Conservation (phyloP, 35 echinoderm and acorn worm genomes). For the Ptychodera flava region DNA sequence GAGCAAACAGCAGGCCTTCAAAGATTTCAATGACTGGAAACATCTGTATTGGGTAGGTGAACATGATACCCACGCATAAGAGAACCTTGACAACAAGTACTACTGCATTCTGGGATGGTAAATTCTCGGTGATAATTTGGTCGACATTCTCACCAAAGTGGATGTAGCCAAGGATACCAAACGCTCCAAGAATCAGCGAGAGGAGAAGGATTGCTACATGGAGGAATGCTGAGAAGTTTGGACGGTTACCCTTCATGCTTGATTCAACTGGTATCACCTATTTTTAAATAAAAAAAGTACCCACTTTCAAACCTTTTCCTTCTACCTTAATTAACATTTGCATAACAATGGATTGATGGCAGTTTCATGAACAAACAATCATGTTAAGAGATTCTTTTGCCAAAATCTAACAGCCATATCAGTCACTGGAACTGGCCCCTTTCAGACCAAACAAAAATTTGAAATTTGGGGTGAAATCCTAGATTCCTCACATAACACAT, state of each 20-base stretch:
- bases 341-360: no score
- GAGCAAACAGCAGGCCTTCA: conserved; percentile 50
- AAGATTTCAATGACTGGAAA: conserved; percentile 80
- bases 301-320: no score
- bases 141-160: conserved; percentile 40
- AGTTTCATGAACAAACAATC: no score
- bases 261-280: conserved; percentile 97
- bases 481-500: no score
- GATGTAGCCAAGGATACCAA: conserved; percentile 82
- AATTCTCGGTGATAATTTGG: conserved; percentile 78
- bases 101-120: conserved; percentile 5
- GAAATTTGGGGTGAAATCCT: no score
- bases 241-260: conserved; percentile 77
- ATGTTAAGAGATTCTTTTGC: no score
- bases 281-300: no score
- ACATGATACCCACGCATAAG: conserved; percentile 54
- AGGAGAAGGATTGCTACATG: conserved; percentile 53
- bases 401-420: no score
- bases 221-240: conserved; percentile 61
- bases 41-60: conserved; percentile 80
- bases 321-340: no score
- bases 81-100: conserved; percentile 35
- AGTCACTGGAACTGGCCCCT: no score
- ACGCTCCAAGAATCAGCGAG: conserved; percentile 47
- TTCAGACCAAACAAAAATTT: no score